phyloP scores from a whole-genome alignment of 2,113 vertebrate genomes.

The Crotalus helleri region DNA sequence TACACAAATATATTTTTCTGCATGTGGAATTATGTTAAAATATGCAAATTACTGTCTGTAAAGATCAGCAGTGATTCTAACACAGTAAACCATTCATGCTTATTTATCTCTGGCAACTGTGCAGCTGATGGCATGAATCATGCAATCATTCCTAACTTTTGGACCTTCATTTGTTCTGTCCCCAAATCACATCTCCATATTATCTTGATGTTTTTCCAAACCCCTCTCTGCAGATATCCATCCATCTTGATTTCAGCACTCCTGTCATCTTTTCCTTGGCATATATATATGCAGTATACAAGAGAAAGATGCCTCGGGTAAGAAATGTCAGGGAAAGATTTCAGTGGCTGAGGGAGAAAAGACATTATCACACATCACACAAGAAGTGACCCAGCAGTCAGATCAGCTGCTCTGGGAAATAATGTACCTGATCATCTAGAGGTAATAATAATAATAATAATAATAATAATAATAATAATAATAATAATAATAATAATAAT shows the following conservation, averaged over 20 bases:
- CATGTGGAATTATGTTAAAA: background rate
- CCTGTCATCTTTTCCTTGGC: background rate
- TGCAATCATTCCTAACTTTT: background rate
- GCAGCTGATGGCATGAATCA: background rate
- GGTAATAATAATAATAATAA: too few relatives aligned
- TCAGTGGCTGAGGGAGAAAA: background rate
- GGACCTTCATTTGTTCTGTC: background rate
- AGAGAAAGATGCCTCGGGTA: too few relatives aligned
- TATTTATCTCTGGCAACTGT: background rate
- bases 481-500: too few relatives aligned
- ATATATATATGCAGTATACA: background rate
- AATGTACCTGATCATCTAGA: background rate
- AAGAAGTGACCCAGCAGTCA: background rate
- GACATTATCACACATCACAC: background rate
- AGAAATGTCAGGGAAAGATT: background rate
- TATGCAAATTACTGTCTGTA: background rate
- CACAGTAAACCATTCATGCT: background rate
- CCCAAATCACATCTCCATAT: background rate
- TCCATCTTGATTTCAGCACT: background rate
- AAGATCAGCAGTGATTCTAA: background rate
- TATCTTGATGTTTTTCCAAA: background rate
- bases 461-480: too few relatives aligned
- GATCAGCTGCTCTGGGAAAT: background rate
- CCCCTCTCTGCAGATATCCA: background rate
- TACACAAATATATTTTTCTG: background rate